Evolutionary conservation across 2,888 invertebrate species (phyloP).

Genomic region (Leucozona laternaria): DNA sequence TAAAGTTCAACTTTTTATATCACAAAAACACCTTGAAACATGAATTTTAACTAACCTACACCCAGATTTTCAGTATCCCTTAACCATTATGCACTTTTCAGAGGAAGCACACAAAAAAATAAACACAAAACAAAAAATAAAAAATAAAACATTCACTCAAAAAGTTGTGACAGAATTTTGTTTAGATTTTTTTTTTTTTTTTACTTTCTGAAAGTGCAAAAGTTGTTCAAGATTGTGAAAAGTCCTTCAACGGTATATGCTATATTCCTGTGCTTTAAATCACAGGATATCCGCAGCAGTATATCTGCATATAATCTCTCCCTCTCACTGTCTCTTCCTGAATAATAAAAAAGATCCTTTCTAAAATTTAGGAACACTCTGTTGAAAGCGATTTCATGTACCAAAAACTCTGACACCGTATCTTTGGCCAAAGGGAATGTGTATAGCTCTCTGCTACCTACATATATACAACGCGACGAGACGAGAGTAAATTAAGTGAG

Average conservation of each 20-base stretch:
- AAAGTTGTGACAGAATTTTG: constrained; percentile 31
- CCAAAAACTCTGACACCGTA: constrained; percentile 36
- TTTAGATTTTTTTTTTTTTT: constrained; percentile 20
- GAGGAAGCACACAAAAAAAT: not conserved
- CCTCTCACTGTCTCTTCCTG: not conserved
- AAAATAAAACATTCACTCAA: constrained; percentile 6
- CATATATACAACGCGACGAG: not conserved
- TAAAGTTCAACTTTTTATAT: too few species aligned
- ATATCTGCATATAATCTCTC: not conserved
- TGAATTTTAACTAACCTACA: not conserved
- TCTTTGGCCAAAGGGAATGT: not conserved
- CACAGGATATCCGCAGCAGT: constrained; percentile 27
- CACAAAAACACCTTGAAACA: not conserved
- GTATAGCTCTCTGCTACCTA: too few species aligned
- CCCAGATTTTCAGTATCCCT: not conserved
- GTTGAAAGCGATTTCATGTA: constrained; percentile 62
- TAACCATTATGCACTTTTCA: not conserved
- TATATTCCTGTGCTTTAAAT: constrained; percentile 61
- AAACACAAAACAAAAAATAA: too few species aligned
- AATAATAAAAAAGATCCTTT: constrained; percentile 39
- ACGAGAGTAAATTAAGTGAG: not conserved
- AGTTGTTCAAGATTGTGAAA: constrained; percentile 22
- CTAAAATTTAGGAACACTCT: constrained; percentile 3
- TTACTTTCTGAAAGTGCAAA: constrained; percentile 28
- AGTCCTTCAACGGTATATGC: constrained; percentile 28